Percentiles rank a stretch among this genome's conserved stretches.
These are phyloP conservation scores for Tachysurus vachellii DNA, from an alignment of 2,113 vertebrate species.

Conservation along the genomic window DNA sequence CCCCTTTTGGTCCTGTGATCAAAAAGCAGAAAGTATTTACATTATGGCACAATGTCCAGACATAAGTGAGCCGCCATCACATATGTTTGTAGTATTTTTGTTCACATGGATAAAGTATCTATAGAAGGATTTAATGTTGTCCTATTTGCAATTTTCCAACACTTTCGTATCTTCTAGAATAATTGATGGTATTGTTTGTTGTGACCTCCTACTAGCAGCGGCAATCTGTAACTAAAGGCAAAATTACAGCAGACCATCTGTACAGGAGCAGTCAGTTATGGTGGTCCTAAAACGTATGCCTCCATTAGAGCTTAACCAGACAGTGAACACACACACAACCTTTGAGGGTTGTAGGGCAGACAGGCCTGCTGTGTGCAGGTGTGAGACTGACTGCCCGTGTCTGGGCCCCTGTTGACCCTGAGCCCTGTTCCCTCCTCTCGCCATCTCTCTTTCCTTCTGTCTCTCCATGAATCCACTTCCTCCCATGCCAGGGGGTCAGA, in stretches of 20 bases:
- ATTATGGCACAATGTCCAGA: neutral
- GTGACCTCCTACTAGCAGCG: neutral
- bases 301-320: conserved; percentile 32
- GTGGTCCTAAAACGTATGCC: conserved; percentile 60
- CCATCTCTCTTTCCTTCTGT: conserved; percentile 13
- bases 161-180: neutral
- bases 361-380: conserved; percentile 75
- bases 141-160: neutral
- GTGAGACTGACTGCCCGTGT: conserved; percentile 65
- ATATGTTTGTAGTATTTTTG: neutral
- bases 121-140: neutral
- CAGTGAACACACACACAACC: conserved; percentile 43
- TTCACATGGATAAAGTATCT: neutral
- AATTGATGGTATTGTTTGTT: neutral
- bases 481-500: conserved; percentile 42
- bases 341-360: conserved; percentile 69
- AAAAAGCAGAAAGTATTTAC: conserved; percentile 11
- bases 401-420: conserved; percentile 54
- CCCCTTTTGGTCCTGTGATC: neutral
- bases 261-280: conserved; percentile 55
- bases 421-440: conserved; percentile 25
- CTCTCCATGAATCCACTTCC: conserved; percentile 34
- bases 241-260: conserved; percentile 37
- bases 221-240: neutral
- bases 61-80: neutral